phyloP scores from a whole-genome alignment of 2,113 vertebrate species.

The Hemicordylus capensis region DNA sequence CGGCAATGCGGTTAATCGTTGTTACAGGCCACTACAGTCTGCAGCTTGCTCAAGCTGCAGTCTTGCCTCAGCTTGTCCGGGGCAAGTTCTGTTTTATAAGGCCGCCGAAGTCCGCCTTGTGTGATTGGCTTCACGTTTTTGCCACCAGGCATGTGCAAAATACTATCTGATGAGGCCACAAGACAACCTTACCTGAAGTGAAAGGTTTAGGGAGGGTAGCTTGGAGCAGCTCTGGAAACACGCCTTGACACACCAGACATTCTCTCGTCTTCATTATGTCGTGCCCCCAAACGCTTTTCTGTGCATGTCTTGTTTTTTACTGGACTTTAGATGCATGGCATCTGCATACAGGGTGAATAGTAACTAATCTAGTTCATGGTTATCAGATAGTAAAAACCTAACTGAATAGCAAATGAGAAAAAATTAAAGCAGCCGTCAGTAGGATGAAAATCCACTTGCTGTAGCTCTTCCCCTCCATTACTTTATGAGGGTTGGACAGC shows the following conservation, averaged over 20 bases:
- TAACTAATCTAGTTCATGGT: not conserved
- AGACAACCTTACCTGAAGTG: constrained; percentile 39
- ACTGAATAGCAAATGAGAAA: not conserved
- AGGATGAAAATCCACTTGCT: not conserved
- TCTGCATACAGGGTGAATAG: not conserved
- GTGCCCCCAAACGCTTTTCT: not conserved
- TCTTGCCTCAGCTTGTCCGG: constrained; percentile 21
- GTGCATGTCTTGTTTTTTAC: not conserved
- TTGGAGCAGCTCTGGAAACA: constrained; percentile 6
- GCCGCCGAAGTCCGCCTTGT: constrained; percentile 44
- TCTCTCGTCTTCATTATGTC: not conserved
- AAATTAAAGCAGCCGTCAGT: not conserved
- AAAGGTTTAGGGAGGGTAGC: constrained; percentile 33
- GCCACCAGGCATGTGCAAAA: not conserved
- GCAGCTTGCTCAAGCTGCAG: not conserved
- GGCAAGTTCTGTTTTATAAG: constrained; percentile 22
- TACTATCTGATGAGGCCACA: constrained; percentile 31
- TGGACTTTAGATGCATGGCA: not conserved
- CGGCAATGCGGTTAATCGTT: constrained; percentile 17
- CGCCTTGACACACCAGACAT: too few relatives aligned
- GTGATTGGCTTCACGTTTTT: constrained; percentile 22
- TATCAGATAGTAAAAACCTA: not conserved
- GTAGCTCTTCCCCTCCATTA: not conserved
- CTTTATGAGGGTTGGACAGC: not conserved
- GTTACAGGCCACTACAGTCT: constrained; percentile 46